Evolutionary conservation across 2,888 invertebrate species (phyloP), one percentile per base, ranked within the genome.

Genomic region (Anaspis maculata): DNA sequence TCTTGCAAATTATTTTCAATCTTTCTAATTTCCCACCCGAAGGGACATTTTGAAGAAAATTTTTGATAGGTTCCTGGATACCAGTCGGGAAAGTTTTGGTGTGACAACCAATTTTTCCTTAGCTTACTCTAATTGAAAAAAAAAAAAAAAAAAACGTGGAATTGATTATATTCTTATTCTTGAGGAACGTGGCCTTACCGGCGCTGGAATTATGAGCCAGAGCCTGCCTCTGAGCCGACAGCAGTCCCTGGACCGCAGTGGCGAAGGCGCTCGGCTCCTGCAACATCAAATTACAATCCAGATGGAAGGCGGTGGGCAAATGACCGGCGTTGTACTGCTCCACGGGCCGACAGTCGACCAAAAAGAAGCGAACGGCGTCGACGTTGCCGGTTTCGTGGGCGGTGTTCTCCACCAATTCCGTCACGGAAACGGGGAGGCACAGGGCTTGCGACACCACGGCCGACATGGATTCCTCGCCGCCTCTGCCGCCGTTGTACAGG

Each of bases 241-340:
- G 69, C 42, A 94, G 67, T 1, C 94, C 94, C 66, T 92, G 89
- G 3, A 96, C 91, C 13, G 96, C 94, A 15, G 90, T 92, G 37
- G 83, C 79, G 64, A 97, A 98, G 30, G 95, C 90, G 46, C 82
- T 79, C 1, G 96, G 97, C 62, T 95, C 95, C 70, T 94, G 92
- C 36, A 98, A 71, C 91, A 97, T 92, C 55, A 98, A 72, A 66
- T 91, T 90, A 55, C 95, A 94, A 65, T 98, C 97, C 42, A 98
- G 73, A 68, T 97, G 96, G 70, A 97, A 98, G 33, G 97, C 97
- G 30, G 95, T 96, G 1, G 92, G 86, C 45, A 98, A 74, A 69
- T 97, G 96, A 0, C 97, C 97, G 32, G 85, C 83, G 69, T 96
- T 96, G 61, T 96, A 98, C 58, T 97, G 95, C 46, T 95, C 92